phyloP scores from a whole-genome alignment of 2,888 invertebrate genomes.

The Nasonia oneida region DNA sequence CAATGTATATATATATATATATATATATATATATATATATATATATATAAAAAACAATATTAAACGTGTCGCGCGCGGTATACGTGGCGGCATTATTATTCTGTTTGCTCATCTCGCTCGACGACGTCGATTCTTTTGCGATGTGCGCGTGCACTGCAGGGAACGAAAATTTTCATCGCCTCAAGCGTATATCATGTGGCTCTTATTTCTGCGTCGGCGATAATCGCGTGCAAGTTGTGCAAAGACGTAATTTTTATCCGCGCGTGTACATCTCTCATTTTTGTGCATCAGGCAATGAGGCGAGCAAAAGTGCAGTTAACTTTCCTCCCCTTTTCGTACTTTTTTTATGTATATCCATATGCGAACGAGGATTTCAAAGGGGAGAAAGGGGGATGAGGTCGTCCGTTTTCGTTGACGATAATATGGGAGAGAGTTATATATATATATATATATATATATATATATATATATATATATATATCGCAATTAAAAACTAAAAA shows the following conservation, averaged over 20 bases:
- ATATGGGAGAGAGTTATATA: not conserved
- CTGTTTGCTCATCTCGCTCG: not conserved
- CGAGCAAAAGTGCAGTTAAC: not conserved
- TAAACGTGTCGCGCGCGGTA: constrained; percentile 24
- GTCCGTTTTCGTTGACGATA: not conserved
- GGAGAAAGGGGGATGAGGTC: not conserved
- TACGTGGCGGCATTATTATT: constrained; percentile 21
- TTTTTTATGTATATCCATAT: not conserved
- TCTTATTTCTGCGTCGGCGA: not conserved
- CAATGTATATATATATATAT: constrained; percentile 32
- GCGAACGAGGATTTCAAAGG: not conserved
- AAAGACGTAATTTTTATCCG: not conserved
- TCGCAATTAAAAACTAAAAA: not conserved
- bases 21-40: no score
- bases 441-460: no score
- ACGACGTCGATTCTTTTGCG: not conserved
- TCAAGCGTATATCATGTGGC: no score
- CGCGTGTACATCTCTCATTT: not conserved
- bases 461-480: no score
- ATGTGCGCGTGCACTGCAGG: not conserved
- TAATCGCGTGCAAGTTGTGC: not conserved
- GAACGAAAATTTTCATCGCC: not conserved
- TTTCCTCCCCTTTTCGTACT: not conserved
- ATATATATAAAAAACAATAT: not conserved
- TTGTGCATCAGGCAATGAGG: constrained; percentile 19